A percentile compares a stretch with the other conserved stretches of the same genome.
These are phyloP conservation scores for Sebastiscus tertius DNA, from an alignment of 2,797 vertebrate genomes.

Conservation along the genomic window DNA sequence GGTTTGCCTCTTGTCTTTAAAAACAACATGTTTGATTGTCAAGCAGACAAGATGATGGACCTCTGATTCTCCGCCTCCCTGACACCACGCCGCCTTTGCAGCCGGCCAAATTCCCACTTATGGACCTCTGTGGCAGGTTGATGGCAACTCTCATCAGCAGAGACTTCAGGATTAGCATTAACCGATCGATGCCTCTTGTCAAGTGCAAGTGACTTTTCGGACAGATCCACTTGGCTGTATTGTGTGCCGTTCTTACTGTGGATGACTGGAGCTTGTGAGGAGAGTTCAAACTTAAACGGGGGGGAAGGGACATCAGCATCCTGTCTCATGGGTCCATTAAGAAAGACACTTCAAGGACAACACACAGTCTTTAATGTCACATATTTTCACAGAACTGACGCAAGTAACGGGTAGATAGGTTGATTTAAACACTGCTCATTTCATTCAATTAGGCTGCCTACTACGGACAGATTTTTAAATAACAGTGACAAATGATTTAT, in stretches of 20 bases:
- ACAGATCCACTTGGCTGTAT: slow-evolving; percentile 3
- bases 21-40: slow-evolving; percentile 28
- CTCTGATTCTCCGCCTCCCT: neutral
- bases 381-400: neutral
- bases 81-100: neutral
- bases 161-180: slow-evolving; percentile 35
- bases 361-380: neutral
- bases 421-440: neutral
- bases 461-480: neutral
- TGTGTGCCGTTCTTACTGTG: neutral
- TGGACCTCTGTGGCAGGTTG: slow-evolving; percentile 27
- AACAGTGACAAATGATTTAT: neutral
- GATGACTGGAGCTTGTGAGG: neutral
- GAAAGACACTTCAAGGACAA: neutral
- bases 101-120: slow-evolving; percentile 5
- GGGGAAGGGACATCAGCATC: neutral
- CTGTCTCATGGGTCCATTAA: neutral
- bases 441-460: neutral
- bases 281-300: neutral
- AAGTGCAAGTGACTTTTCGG: slow-evolving; percentile 22
- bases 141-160: slow-evolving; percentile 49
- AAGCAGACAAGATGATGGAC: neutral
- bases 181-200: slow-evolving; percentile 43
- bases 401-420: neutral
- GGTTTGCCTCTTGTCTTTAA: slow-evolving; percentile 21